phyloP scores from a whole-genome alignment of 2,888 invertebrate genomes.

The Hyalella azteca region DNA sequence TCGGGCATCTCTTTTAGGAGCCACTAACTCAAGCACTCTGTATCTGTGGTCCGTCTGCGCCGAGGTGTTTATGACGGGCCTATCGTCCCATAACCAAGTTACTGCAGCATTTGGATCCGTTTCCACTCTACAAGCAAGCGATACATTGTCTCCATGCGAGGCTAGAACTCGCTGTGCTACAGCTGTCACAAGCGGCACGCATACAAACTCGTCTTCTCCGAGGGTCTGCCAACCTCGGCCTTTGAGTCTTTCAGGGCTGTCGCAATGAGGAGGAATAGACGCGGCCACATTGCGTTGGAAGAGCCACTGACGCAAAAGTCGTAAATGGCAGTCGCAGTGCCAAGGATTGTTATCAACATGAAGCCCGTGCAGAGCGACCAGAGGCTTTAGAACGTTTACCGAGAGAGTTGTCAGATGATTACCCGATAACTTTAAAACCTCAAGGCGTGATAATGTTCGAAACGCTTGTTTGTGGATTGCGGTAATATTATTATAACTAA shows the following conservation, averaged over 20 bases:
- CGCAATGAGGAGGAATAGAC: constrained; percentile 71
- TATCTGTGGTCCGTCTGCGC: constrained; percentile 49
- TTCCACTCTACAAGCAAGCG: constrained; percentile 60
- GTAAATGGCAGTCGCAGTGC: constrained; percentile 85
- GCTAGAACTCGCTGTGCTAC: constrained; percentile 54
- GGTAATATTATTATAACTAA: constrained; percentile 80
- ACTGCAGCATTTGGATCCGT: constrained; percentile 80
- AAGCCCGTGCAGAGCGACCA: constrained; percentile 79
- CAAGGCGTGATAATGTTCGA: constrained; percentile 74
- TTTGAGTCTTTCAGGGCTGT: constrained; percentile 73
- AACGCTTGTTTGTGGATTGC: constrained; percentile 79
- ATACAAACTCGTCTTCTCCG: constrained; percentile 78
- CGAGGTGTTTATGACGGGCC: constrained; percentile 54
- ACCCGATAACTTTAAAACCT: constrained; percentile 72
- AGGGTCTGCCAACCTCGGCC: constrained; percentile 80
- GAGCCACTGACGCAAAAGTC: constrained; percentile 84
- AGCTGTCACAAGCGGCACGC: constrained; percentile 74
- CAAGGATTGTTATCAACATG: constrained; percentile 85
- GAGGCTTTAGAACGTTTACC: constrained; percentile 73
- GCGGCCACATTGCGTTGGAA: constrained; percentile 78
- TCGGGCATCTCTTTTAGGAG: constrained; percentile 48
- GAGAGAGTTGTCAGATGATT: constrained; percentile 78
- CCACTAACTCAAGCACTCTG: constrained; percentile 47
- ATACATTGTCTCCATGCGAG: constrained; percentile 60
- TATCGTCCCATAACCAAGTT: constrained; percentile 63